Evolutionary conservation across 2,888 invertebrate species (phyloP).

Genomic region (Stenoptilia bipunctidactyla): DNA sequence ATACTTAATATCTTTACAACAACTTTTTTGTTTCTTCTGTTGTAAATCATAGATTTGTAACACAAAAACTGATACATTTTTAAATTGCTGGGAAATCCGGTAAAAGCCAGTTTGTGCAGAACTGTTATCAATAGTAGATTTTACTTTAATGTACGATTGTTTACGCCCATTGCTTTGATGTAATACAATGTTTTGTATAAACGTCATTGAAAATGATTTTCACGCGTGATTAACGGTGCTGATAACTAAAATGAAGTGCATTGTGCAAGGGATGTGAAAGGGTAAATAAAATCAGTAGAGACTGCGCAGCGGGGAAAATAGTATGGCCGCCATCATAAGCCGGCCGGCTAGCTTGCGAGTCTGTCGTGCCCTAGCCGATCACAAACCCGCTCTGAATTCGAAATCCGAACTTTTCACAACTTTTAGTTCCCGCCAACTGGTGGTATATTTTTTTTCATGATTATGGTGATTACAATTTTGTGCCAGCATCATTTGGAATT

Average conservation of each 20-base stretch:
- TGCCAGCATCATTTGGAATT: conserved; percentile 23
- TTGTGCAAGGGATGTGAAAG: conserved; percentile 27
- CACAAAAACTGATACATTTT: no score
- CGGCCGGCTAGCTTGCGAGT: conserved; percentile 33
- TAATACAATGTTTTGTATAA: no score
- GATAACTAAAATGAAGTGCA: conserved; percentile 26
- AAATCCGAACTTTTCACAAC: conserved; percentile 42
- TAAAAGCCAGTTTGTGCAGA: no score
- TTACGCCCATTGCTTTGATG: conserved; percentile 50
- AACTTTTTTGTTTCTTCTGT: no score
- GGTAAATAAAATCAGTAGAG: conserved; percentile 28
- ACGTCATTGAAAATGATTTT: background rate
- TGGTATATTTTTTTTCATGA: conserved; percentile 19
- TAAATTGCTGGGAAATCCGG: no score
- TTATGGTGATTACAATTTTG: conserved; percentile 28
- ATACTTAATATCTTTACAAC: no score
- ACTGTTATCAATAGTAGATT: no score
- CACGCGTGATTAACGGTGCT: conserved; percentile 3
- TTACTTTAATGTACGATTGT: no score
- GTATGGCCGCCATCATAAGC: conserved; percentile 15
- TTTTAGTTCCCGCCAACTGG: conserved; percentile 43
- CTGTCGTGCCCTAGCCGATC: background rate
- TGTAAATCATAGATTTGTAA: no score
- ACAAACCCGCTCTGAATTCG: background rate
- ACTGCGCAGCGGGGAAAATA: background rate